Percentiles rank a stretch among this genome's conserved stretches.
phyloP scores from a whole-genome alignment of 1,140 invertebrate species.

The Sarcophaga bullata region DNA sequence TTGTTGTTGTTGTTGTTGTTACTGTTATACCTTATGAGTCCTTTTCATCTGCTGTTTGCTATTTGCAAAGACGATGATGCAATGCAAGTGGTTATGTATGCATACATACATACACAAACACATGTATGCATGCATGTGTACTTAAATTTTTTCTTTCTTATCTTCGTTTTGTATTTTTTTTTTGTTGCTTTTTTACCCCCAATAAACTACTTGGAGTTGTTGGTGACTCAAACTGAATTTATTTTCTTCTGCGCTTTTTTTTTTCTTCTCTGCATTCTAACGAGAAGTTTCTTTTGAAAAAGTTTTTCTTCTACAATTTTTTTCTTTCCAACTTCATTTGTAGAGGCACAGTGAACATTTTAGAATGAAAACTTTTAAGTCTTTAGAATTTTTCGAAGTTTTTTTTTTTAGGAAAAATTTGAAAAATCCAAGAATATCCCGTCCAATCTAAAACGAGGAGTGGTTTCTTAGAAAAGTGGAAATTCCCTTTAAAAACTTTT shows the following conservation, averaged over 20 bases:
- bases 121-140: background rate
- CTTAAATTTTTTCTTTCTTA: background rate
- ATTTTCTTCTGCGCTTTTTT: too few relatives aligned
- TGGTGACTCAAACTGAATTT: too few relatives aligned
- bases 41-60: background rate
- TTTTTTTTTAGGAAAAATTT: too few relatives aligned
- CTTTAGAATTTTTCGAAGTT: too few relatives aligned
- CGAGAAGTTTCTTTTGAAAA: background rate
- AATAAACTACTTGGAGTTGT: too few relatives aligned
- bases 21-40: background rate
- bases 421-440: too few relatives aligned
- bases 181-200: background rate
- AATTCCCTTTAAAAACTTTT: too few relatives aligned
- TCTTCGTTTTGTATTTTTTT: constrained; percentile 28
- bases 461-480: too few relatives aligned
- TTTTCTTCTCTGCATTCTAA: background rate
- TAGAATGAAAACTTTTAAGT: too few relatives aligned
- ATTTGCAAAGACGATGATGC: background rate
- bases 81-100: background rate
- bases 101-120: background rate
- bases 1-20: constrained; percentile 7
- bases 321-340: background rate
- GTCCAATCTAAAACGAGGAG: too few relatives aligned
- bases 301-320: background rate
- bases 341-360: too few relatives aligned